Base-by-base conservation (phyloP, 2,797 vertebrate species). In the Cottoperca gobio region DNA sequence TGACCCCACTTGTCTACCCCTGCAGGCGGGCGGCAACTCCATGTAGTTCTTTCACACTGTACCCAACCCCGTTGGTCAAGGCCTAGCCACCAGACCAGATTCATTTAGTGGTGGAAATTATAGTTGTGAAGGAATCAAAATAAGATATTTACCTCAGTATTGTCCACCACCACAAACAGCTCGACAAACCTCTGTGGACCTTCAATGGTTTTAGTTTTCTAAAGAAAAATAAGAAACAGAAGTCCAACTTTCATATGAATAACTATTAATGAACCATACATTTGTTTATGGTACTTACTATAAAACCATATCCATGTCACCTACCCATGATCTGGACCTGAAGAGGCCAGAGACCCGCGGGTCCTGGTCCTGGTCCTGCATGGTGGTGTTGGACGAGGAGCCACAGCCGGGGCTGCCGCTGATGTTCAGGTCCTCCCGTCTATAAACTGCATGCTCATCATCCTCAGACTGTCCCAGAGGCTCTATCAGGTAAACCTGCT, bases 111-210 rank as follows among this genome's bases (percentile, higher is more conserved):
- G 33, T 6, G 11, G 17, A 46, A 16, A 9, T 1, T 0, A 19
- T 17, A 1, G 10, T 5, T 23, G 3, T 68, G 1, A 61, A 70
- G 45, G 1, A 26, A 2, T 28, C 2, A 10, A 46, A 17, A 19
- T 9, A 1, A 5, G 28, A 53, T 19, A 16, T 70, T 86, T 89
- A 98, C 97, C 96, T 98, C 97, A 1, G 88, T 16, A 0, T 94
- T 95, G 92, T 98, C 97, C 0, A 93, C 95, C 0, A 99, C 96
- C 78, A 98, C 91, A 2, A 94, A 95, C 78, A 99, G 73, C 90
- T 98, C 97, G 43, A 98, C 96, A 0, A 95, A 98, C 69, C 78
- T 85, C 76, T 88, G 90, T 2, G 87, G 91, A 53, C 86, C 88
- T 3, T 85, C 37, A 3, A 62, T 0, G 0, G 76, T 8, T 19